A percentile compares a stretch with the other conserved stretches of the same genome.
Evolutionary conservation across 2,113 vertebrate genomes (phyloP).

Genomic region (Forbesichthys agassizii): DNA sequence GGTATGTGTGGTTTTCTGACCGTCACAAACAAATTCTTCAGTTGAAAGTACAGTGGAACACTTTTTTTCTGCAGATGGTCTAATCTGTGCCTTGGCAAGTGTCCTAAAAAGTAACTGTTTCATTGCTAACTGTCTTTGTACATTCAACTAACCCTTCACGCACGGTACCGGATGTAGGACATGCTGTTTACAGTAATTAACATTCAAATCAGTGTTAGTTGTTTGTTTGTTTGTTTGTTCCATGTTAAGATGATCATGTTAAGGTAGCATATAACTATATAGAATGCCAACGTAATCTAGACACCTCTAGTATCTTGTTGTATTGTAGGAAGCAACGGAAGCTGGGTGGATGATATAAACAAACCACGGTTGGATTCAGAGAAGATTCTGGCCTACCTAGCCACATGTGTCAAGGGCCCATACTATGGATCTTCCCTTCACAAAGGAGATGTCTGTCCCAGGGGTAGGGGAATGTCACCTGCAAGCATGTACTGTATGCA

Average conservation of each 20-base stretch:
- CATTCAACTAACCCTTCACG: constrained; percentile 29
- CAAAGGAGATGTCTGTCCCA: constrained; percentile 68
- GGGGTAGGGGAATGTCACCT: constrained; percentile 54
- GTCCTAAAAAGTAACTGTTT: constrained; percentile 12
- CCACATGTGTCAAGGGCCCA: constrained; percentile 29
- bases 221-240: too few species aligned
- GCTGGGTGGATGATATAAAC: constrained; percentile 35
- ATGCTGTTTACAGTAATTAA: neutral
- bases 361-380: constrained; percentile 38
- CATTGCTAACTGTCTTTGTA: constrained; percentile 17
- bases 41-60: constrained; percentile 25
- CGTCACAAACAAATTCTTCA: constrained; percentile 3
- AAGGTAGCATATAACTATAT: too few species aligned
- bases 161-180: neutral
- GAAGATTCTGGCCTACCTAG: constrained; percentile 38
- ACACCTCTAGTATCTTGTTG: constrained; percentile 32
- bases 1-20: constrained; percentile 24
- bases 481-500: constrained; percentile 19
- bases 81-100: constrained; percentile 26
- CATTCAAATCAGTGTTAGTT: too few species aligned
- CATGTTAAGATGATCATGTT: neutral
- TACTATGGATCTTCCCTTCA: constrained; percentile 53
- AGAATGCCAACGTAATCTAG: neutral
- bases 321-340: constrained; percentile 34
- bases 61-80: constrained; percentile 27